These are phyloP conservation scores for Eupithecia dodoneata DNA, from an alignment of 2,888 invertebrate genomes.

Conservation along the genomic window DNA sequence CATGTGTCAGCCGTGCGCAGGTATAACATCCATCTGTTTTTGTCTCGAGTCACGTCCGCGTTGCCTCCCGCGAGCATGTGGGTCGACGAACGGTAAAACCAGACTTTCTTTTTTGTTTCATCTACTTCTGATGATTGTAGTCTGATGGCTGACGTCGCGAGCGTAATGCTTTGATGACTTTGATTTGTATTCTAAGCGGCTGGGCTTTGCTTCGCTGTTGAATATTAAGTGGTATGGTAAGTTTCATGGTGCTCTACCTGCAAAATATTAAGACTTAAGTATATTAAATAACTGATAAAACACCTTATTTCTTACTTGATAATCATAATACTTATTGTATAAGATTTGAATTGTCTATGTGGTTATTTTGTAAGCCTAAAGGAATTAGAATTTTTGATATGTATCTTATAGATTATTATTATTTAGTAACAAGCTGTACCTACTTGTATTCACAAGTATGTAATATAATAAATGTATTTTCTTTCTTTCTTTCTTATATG, in stretches of 20 bases:
- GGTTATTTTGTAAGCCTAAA: too few species aligned
- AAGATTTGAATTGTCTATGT: too few species aligned
- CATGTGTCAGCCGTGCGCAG: slow-evolving; percentile 20
- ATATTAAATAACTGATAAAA: not conserved
- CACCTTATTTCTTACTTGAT: too few species aligned
- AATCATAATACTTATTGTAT: too few species aligned
- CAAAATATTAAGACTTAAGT: not conserved
- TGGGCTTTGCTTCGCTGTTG: slow-evolving; percentile 1
- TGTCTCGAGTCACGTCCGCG: slow-evolving; percentile 65
- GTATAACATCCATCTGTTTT: slow-evolving; percentile 55
- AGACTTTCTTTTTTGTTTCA: slow-evolving; percentile 78
- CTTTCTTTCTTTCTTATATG: too few species aligned
- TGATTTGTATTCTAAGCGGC: slow-evolving; percentile 7
- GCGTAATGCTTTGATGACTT: slow-evolving; percentile 38
- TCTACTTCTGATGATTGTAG: slow-evolving; percentile 54
- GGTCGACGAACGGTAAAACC: slow-evolving; percentile 77
- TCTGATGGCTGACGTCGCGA: slow-evolving; percentile 28
- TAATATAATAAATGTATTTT: too few species aligned
- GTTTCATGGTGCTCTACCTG: not conserved
- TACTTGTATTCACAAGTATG: too few species aligned
- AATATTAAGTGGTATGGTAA: not conserved
- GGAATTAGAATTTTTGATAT: too few species aligned
- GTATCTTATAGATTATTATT: too few species aligned
- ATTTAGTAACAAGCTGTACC: too few species aligned
- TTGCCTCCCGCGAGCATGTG: slow-evolving; percentile 58